Evolutionary conservation across 2,888 invertebrate species (phyloP), one percentile per base, ranked within the genome.

Genomic region (Lacanobia oleracea): DNA sequence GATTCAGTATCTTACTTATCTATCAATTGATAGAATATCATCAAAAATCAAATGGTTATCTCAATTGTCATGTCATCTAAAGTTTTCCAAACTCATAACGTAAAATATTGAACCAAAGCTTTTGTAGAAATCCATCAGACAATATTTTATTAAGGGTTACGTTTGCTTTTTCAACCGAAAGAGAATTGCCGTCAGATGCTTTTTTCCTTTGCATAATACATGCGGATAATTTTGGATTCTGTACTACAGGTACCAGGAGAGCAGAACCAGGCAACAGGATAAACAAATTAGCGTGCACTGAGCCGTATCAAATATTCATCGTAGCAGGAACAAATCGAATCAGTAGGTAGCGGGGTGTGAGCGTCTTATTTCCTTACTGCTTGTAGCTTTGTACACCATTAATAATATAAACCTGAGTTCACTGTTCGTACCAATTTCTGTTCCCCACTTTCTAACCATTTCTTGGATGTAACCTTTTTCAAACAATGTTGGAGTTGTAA

Each of bases 251-350:
- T 90, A 93, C 91, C 89, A 89, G 91, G 92, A 88, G 89, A 91
- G 90, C 91, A 93, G 92, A 86, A 91, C 88, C 86, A 87, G 77
- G 89, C 88, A 92, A 92, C 93, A 93, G 94, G 94, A 93, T 95
- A 95, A 95, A 95, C 95, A 96, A 95, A 96, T 95, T 95, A 96
- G 95, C 92, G 94, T 93, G 94, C 95, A 96, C 93, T 94, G 95
- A 95, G 93, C 89, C 92, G 91, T 90, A 95, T 96, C 95, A 96
- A 96, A 96, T 94, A 96, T 96, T 96, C 95, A 96, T 94, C 93
- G 94, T 89, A 89, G 90, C 93, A 94, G 92, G 92, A 95, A 95
- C 95, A 96, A 95, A 96, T 96, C 96, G 96, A 96, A 96, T 96
- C 94, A 95, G 93, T 89, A 91, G 88, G 83, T 85, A 87, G 88